A percentile compares a stretch with the other conserved stretches of the same genome.
These are phyloP conservation scores for Hymenochirus boettgeri DNA, from an alignment of 2,113 vertebrate species.

Conservation along the genomic window DNA sequence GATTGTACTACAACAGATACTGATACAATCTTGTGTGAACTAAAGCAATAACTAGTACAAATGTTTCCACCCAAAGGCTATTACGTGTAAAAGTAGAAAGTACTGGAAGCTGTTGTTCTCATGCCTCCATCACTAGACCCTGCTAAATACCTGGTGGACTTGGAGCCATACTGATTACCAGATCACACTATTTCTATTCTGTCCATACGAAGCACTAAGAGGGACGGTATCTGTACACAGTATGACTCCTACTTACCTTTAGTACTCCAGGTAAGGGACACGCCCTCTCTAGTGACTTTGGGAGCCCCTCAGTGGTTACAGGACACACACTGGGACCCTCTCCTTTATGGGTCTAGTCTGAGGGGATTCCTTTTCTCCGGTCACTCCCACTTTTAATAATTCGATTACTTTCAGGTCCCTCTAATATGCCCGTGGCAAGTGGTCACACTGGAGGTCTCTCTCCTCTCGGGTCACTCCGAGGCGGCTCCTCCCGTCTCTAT, in stretches of 20 bases:
- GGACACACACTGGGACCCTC: too few species aligned
- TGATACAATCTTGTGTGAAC: too few species aligned
- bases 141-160: too few species aligned
- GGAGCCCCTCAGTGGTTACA: background rate
- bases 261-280: constrained; percentile 18
- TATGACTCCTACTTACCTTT: constrained; percentile 10
- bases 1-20: too few species aligned
- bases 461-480: constrained; percentile 21
- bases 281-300: constrained; percentile 16
- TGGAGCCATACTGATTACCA: too few species aligned
- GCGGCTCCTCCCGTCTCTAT: constrained; percentile 40
- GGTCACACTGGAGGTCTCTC: constrained; percentile 18
- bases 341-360: too few species aligned
- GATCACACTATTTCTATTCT: too few species aligned
- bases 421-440: constrained; percentile 4
- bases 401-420: constrained; percentile 1
- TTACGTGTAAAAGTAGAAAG: too few species aligned
- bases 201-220: background rate
- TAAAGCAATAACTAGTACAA: too few species aligned
- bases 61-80: too few species aligned
- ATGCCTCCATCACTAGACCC: too few species aligned
- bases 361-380: constrained; percentile 17
- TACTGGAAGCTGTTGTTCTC: too few species aligned
- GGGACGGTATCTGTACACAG: background rate
- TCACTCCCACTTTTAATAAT: background rate